Evolutionary conservation across 2,797 vertebrate species (phyloP), one percentile per base, ranked within the genome.

Genomic region (Champsocephalus esox): DNA sequence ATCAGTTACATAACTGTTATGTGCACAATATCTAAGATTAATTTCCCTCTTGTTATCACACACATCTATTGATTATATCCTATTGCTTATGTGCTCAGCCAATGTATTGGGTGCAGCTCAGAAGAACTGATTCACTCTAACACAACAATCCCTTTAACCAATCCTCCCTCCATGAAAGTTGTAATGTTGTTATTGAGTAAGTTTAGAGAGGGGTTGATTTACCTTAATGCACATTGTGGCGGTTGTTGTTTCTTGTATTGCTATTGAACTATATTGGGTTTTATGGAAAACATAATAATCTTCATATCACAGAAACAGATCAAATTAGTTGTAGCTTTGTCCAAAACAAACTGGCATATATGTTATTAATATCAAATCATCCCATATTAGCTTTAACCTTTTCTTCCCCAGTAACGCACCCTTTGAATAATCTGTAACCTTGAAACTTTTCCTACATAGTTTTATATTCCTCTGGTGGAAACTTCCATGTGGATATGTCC

Each of bases 361-460:
- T 46, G 12, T 48, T 50, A 46, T 61, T 9, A 75, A 46, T 38
- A 38, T 9, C 8, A 38, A 6, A 38, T 38, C 34, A 38, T 38
- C 34, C 34, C 34, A 38, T 38, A 38, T 38, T 38, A 38, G n/a
- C 43, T 66, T 62, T 43, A 59, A 43, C 12, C 55, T 59, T 76
- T 68, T 51, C n/a, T n/a, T 6, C n/a, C 48, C 16, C 34, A 61
- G 61, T 60, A 11, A 57, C 21, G 55, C 8, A 56, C 34, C 56
- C 73, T 57, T 48, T 73, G 28, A 65, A 67, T 2, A 3, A 11
- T 44, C 28, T 70, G 46, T 74, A 70, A 88, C 84, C 83, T 88
- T 90, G 70, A 90, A 89, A 88, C 24, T 58, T 82, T 91, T 87
- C 83, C 87, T 24, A 0, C 24, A 44, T 3, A 2, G 6, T 34